These are phyloP conservation scores for Cheirogaleus major DNA, from an alignment of 2,797 vertebrate species.

Conservation along the genomic window DNA sequence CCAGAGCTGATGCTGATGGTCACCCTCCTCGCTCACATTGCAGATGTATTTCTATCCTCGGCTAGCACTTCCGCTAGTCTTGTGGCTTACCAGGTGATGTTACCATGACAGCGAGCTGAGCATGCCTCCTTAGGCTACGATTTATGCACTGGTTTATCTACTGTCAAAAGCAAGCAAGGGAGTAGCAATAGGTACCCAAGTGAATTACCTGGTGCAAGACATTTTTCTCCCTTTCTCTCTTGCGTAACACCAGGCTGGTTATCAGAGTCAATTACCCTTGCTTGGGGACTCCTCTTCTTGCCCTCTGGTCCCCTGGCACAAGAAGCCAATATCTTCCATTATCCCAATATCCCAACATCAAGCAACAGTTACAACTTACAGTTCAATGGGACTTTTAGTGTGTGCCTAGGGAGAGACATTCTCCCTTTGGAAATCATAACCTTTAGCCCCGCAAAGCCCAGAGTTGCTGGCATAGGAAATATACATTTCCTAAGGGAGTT, in stretches of 20 bases:
- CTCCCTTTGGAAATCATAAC: neutral
- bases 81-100: neutral
- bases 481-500: neutral
- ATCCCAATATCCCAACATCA: neutral
- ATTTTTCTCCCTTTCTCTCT: neutral
- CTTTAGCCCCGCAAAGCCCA: neutral
- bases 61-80: neutral
- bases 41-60: neutral
- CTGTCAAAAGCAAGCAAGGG: neutral
- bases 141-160: neutral
- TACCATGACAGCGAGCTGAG: neutral
- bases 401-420: neutral
- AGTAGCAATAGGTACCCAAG: neutral
- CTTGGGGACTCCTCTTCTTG: neutral
- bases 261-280: neutral
- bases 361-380: neutral
- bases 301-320: neutral
- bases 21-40: neutral
- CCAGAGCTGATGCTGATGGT: neutral
- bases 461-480: neutral
- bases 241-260: neutral
- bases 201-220: neutral
- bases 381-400: neutral
- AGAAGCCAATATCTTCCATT: neutral
- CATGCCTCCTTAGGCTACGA: neutral